Evolutionary conservation across 2,113 vertebrate genomes (phyloP).

Genomic region (Cephalopterus ornatus): DNA sequence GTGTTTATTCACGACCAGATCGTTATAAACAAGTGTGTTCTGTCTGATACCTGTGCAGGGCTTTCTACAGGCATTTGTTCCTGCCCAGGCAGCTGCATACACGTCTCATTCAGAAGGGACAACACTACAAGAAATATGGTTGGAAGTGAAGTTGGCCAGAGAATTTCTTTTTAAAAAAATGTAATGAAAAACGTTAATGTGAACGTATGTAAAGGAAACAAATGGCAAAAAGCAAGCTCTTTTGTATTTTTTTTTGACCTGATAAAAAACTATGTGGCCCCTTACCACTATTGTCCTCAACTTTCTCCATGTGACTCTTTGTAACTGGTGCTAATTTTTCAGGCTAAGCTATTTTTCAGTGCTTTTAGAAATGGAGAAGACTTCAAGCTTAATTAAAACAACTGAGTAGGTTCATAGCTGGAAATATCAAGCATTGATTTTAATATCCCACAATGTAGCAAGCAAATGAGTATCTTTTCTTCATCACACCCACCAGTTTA

Average conservation of each 20-base stretch:
- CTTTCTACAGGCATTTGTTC: background rate
- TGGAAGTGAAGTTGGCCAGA: background rate
- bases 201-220: background rate
- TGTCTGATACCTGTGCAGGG: background rate
- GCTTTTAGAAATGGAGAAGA: background rate
- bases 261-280: background rate
- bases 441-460: background rate
- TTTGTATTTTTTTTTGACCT: background rate
- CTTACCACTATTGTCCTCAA: background rate
- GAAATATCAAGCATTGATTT: background rate
- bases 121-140: background rate
- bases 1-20: background rate
- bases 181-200: background rate
- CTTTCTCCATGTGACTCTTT: background rate
- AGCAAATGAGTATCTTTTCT: slow-evolving; percentile 17
- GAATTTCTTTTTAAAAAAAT: background rate
- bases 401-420: background rate
- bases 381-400: background rate
- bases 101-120: background rate
- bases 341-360: background rate
- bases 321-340: background rate
- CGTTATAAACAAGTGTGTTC: background rate
- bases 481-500: slow-evolving; percentile 3
- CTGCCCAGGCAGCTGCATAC: background rate
- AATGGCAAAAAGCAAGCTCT: background rate